Percentiles rank a stretch among this genome's conserved stretches.
phyloP scores from a whole-genome alignment of 92 coral and sea anemone species.

The Zoanthus sociatus region DNA sequence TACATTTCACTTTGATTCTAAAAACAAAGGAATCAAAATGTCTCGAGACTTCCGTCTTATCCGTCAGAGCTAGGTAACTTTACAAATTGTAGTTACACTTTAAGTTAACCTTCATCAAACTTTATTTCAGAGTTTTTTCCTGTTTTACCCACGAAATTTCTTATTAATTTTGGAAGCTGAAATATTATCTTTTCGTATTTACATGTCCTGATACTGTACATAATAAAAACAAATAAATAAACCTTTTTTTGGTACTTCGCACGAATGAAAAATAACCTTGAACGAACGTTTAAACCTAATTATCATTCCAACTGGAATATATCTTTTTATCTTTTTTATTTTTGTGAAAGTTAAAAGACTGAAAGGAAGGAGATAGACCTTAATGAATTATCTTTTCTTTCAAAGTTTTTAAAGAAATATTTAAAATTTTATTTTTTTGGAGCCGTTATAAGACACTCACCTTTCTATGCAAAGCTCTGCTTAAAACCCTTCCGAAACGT shows the following conservation, averaged over 20 bases:
- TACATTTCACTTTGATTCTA: no score
- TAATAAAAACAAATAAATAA: constrained; percentile 30
- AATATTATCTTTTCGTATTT: neutral
- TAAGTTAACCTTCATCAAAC: neutral
- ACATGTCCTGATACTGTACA: constrained; percentile 26
- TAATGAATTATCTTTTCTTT: no score
- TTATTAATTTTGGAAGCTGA: neutral
- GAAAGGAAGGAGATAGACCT: no score
- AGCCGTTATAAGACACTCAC: neutral
- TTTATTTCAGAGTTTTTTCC: no score
- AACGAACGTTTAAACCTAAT: neutral
- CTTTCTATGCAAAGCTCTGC: neutral
- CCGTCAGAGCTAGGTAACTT: no score
- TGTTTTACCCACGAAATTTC: neutral
- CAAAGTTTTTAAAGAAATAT: no score
- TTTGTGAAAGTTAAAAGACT: no score
- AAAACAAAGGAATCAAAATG: no score
- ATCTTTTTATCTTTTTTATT: no score
- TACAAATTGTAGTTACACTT: neutral
- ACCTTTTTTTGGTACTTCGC: neutral
- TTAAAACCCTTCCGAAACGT: neutral
- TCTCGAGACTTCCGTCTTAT: no score
- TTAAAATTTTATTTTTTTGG: no score
- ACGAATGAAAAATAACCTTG: neutral
- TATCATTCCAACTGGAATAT: neutral